These are phyloP conservation scores for Eptatretus atami DNA, from an alignment of 2,797 vertebrate species.

Conservation along the genomic window DNA sequence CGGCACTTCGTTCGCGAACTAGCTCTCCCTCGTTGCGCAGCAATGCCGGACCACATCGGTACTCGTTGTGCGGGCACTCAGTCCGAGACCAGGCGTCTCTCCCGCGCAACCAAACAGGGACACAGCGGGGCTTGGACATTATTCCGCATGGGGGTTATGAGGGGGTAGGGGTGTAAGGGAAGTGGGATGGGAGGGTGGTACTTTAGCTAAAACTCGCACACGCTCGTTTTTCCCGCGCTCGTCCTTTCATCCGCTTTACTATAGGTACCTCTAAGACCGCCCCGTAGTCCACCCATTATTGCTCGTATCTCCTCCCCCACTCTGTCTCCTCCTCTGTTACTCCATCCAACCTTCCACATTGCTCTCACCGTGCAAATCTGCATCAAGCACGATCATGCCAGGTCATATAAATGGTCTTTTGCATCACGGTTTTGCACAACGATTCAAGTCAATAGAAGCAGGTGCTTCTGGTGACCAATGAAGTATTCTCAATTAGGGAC, in stretches of 20 bases:
- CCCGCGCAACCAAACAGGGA: conserved; percentile 86
- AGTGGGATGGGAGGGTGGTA: not conserved
- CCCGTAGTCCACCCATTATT: no score
- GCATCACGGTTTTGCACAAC: no score
- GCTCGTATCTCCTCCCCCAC: not conserved
- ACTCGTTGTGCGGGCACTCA: conserved; percentile 55
- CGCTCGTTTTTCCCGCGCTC: not conserved
- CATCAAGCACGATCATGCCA: no score
- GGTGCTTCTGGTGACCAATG: no score
- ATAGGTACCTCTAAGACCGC: no score
- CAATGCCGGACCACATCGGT: conserved; percentile 54
- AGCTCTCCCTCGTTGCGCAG: conserved; percentile 32
- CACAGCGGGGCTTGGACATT: conserved; percentile 47
- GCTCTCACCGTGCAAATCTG: not conserved
- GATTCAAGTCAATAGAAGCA: no score
- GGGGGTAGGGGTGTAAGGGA: not conserved
- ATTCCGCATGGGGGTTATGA: not conserved
- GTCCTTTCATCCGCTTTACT: no score
- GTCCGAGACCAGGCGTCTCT: conserved; percentile 79
- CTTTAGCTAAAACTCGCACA: not conserved
- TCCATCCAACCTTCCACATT: not conserved
- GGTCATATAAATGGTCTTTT: no score
- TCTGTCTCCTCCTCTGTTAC: not conserved
- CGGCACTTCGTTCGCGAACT: conserved; percentile 15
- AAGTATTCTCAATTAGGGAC: no score